phyloP scores from a whole-genome alignment of 2,888 invertebrate species.

The Lycaena phlaeas region DNA sequence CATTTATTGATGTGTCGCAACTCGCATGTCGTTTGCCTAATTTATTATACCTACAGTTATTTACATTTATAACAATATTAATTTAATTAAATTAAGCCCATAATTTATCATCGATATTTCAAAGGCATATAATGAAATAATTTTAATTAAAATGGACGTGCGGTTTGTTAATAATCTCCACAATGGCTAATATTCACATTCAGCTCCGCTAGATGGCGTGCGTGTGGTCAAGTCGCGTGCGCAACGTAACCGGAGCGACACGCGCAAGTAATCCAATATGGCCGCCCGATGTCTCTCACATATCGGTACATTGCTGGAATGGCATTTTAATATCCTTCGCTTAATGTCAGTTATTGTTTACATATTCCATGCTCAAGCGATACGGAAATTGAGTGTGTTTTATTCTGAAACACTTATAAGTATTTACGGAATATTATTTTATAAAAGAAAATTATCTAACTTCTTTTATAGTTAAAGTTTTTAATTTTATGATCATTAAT shows the following conservation, averaged over 20 bases:
- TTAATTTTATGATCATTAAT: too few relatives aligned
- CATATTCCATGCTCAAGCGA: constrained; percentile 45
- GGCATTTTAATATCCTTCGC: constrained; percentile 63
- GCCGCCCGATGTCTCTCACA: constrained; percentile 52
- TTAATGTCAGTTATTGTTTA: constrained; percentile 69
- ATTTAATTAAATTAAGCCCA: too few relatives aligned
- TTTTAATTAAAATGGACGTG: constrained; percentile 9
- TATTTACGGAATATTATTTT: not conserved
- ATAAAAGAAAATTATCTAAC: too few relatives aligned
- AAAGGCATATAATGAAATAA: not conserved
- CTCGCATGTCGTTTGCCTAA: too few relatives aligned
- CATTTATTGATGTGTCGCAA: too few relatives aligned
- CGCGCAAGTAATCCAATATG: constrained; percentile 69
- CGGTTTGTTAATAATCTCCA: constrained; percentile 17
- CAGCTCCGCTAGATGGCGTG: constrained; percentile 55
- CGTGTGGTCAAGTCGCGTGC: constrained; percentile 71
- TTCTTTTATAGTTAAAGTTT: too few relatives aligned
- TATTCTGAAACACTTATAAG: too few relatives aligned
- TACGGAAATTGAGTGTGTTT: constrained; percentile 35
- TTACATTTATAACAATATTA: too few relatives aligned
- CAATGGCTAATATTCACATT: constrained; percentile 33
- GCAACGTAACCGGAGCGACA: constrained; percentile 67
- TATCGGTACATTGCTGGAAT: constrained; percentile 64
- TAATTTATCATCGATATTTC: not conserved
- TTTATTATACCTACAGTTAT: too few relatives aligned